Conservation (phyloP, 2,113 vertebrate genomes). For the Macquaria australasica region DNA sequence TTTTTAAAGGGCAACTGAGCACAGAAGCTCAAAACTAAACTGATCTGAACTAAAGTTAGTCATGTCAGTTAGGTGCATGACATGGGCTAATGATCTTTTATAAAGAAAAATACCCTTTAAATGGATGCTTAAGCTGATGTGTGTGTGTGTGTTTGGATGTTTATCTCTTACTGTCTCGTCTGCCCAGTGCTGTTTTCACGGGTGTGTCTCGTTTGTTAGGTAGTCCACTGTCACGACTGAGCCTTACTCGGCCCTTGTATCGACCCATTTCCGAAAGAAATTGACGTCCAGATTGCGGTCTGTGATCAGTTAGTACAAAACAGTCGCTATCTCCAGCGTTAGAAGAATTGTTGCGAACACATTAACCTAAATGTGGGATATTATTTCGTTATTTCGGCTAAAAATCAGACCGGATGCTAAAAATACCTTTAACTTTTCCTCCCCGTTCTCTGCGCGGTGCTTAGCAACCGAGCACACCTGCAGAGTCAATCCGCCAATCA, state of each 20-base stretch:
- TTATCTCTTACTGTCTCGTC: slow-evolving; percentile 53
- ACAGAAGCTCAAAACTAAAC: not conserved
- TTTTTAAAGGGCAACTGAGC: not conserved
- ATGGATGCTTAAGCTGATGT: not conserved
- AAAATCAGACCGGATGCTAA: not conserved
- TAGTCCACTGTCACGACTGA: not conserved
- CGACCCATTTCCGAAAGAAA: slow-evolving; percentile 45
- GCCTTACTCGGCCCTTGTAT: not conserved
- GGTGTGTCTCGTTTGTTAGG: slow-evolving; percentile 55
- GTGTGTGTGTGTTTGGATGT: not conserved
- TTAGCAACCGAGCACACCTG: slow-evolving; percentile 58
- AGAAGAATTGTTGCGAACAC: not conserved
- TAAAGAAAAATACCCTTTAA: not conserved
- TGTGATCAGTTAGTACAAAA: not conserved
- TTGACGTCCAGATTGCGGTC: not conserved
- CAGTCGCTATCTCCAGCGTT: not conserved
- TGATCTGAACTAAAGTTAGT: not conserved
- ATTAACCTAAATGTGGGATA: not conserved
- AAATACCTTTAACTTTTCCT: not conserved
- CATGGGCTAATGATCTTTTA: no score
- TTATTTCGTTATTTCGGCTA: not conserved
- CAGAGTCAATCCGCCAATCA: not conserved
- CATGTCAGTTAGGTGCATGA: no score
- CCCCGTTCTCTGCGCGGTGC: not conserved
- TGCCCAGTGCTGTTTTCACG: slow-evolving; percentile 1